phyloP scores from a whole-genome alignment of 1,140 invertebrate genomes.

The Scaptomyza graminum region DNA sequence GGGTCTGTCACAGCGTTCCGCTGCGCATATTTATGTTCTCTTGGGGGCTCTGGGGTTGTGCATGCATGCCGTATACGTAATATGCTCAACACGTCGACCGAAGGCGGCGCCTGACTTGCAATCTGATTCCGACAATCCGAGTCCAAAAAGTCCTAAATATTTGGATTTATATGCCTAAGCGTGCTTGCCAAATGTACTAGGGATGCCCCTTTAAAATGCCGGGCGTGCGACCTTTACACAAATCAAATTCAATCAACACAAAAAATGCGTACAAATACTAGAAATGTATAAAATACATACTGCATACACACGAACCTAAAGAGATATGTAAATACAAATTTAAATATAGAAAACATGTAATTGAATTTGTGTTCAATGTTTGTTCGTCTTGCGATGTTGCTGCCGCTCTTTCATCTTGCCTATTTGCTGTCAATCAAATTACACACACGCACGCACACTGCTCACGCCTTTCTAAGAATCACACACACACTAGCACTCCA shows the following conservation, averaged over 20 bases:
- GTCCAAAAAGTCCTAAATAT: not conserved
- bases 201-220: conserved; percentile 34
- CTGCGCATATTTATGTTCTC: conserved; percentile 63
- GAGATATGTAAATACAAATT: conserved; percentile 27
- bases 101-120: conserved; percentile 17
- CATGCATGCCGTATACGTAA: conserved; percentile 63
- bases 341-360: conserved; percentile 60
- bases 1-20: conserved; percentile 54
- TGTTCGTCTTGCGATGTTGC: conserved; percentile 24
- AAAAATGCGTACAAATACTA: not conserved
- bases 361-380: conserved; percentile 61
- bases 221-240: conserved; percentile 26
- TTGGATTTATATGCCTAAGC: conserved; percentile 4
- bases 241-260: conserved; percentile 71
- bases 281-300: not conserved
- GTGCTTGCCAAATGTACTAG: not conserved
- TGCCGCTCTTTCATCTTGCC: not conserved
- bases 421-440: conserved; percentile 57
- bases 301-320: not conserved
- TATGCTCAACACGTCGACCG: conserved; percentile 66
- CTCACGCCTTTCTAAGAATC: not conserved
- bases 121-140: not conserved
- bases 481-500: not conserved
- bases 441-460: conserved; percentile 5
- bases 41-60: not conserved